Conservation (phyloP, 2,888 invertebrate species). For the Cyclophora punctaria region DNA sequence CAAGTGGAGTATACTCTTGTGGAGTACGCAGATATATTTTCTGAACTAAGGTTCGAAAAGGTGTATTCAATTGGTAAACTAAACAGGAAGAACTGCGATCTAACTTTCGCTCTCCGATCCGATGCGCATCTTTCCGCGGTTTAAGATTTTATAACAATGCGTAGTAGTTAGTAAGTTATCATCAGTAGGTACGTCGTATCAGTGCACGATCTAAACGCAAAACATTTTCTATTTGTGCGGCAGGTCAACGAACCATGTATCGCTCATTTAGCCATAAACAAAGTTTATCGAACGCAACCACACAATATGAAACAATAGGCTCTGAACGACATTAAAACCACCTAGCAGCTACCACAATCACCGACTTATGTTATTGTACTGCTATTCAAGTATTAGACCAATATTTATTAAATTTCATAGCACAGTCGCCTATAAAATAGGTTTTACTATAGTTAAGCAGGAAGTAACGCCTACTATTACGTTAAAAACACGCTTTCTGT, state of each 20-base stretch:
- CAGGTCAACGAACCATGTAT: conserved; percentile 58
- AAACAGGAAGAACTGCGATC: background rate
- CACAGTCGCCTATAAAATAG: too few relatives aligned
- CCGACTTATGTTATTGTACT: background rate
- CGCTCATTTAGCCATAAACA: conserved; percentile 70
- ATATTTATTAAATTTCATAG: background rate
- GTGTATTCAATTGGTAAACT: background rate
- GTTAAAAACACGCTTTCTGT: background rate
- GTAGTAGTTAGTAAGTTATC: background rate
- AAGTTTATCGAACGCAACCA: conserved; percentile 66
- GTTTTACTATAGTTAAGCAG: background rate
- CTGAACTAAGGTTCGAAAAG: too few relatives aligned
- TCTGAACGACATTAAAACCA: conserved; percentile 48
- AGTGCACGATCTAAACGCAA: conserved; percentile 42
- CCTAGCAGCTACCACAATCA: conserved; percentile 5
- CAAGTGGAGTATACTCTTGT: too few relatives aligned
- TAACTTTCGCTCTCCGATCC: background rate
- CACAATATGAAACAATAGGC: conserved; percentile 16
- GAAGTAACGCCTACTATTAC: too few relatives aligned
- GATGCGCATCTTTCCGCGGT: background rate
- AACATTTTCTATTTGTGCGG: conserved; percentile 50
- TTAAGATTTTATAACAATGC: background rate
- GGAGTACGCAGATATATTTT: too few relatives aligned
- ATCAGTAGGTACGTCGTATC: conserved; percentile 27
- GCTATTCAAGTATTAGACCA: background rate